Percentiles rank a stretch among this genome's conserved stretches.
These are phyloP conservation scores for Willowsia nigromaculata DNA, from an alignment of 2,888 invertebrate genomes.

Conservation along the genomic window DNA sequence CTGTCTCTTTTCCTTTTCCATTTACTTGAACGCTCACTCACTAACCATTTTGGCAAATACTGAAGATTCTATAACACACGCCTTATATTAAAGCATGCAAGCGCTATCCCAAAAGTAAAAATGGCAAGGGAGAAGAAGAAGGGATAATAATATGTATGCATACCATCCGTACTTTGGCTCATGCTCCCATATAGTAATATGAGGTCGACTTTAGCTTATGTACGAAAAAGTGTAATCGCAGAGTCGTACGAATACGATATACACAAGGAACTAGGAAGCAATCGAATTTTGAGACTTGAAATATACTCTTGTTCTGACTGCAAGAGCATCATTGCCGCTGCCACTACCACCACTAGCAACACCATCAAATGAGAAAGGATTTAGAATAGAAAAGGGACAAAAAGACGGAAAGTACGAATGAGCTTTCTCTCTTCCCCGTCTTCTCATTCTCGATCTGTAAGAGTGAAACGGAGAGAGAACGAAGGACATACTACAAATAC, in stretches of 20 bases:
- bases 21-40: conserved; percentile 59
- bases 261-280: conserved; percentile 46
- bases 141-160: conserved; percentile 18
- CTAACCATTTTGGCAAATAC: conserved; percentile 53
- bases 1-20: conserved; percentile 59
- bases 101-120: neutral
- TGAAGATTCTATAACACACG: neutral
- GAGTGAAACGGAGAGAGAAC: neutral
- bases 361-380: conserved; percentile 33
- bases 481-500: neutral
- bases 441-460: neutral
- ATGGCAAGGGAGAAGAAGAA: too few species aligned
- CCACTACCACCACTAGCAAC: neutral
- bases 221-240: conserved; percentile 23
- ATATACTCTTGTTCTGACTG: conserved; percentile 36
- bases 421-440: conserved; percentile 32
- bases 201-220: neutral
- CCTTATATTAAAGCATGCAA: neutral
- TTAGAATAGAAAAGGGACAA: conserved; percentile 45
- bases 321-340: conserved; percentile 41
- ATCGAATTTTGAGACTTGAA: conserved; percentile 29
- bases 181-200: neutral
- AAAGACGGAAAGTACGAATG: conserved; percentile 48
- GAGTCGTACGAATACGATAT: neutral
- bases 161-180: neutral